Conservation (phyloP, 2,113 vertebrate genomes). For the Nothocercus nigrocapillus region DNA sequence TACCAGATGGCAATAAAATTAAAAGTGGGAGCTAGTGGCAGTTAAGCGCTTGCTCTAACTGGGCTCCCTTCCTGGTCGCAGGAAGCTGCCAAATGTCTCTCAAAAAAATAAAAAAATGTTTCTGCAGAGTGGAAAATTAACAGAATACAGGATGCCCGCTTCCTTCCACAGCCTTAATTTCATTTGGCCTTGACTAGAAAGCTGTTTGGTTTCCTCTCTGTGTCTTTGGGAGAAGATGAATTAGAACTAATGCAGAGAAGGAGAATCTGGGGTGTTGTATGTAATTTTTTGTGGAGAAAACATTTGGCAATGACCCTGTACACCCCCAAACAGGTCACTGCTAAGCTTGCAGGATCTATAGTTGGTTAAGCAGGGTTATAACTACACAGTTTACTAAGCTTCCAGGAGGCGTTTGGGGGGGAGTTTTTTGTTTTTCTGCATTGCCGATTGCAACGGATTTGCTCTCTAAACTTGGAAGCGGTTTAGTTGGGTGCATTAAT, state of each 20-base stretch:
- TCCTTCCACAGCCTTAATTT: neutral
- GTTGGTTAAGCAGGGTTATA: neutral
- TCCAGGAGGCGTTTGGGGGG: neutral
- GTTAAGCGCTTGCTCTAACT: conserved; percentile 8
- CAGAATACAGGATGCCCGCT: neutral
- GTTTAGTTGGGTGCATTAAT: neutral
- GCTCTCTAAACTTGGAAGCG: neutral
- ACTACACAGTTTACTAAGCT: neutral
- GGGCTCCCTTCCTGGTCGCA: conserved; percentile 23
- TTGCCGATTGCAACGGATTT: neutral
- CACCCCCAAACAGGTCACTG: neutral
- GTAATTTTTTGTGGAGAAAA: neutral
- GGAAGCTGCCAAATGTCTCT: neutral
- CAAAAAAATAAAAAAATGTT: neutral
- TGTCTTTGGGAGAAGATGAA: neutral
- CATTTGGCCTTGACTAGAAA: neutral
- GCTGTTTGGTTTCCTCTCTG: neutral
- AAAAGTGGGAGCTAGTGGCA: conserved; percentile 43
- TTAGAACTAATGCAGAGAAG: neutral
- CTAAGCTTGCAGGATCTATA: neutral
- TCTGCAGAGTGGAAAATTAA: neutral
- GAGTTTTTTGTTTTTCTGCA: too few species aligned
- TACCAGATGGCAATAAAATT: conserved; percentile 62
- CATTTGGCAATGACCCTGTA: neutral
- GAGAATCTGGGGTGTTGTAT: neutral